phyloP scores from a whole-genome alignment of 2,797 vertebrate genomes.

The Sandelia bainsii region DNA sequence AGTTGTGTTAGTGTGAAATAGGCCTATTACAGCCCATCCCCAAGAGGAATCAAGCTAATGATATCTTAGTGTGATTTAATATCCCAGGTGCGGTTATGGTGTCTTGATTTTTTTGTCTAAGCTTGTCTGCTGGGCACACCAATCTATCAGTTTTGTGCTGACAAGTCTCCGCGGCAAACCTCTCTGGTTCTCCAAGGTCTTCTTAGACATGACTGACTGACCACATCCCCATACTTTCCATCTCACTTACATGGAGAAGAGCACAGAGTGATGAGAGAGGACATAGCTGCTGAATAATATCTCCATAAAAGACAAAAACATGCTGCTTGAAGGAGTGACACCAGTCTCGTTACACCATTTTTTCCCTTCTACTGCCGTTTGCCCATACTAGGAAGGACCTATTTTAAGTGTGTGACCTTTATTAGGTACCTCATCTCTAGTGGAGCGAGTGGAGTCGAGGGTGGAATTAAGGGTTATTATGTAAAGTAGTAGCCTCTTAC shows the following conservation, averaged over 20 bases:
- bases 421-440: conserved; percentile 45
- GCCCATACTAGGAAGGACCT: conserved; percentile 62
- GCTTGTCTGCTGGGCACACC: conserved; percentile 59
- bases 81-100: conserved; percentile 69
- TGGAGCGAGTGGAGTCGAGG: conserved; percentile 42
- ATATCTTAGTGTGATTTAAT: conserved; percentile 64
- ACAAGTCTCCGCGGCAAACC: conserved; percentile 60
- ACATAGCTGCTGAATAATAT: conserved; percentile 64
- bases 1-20: conserved; percentile 58
- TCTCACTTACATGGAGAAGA: conserved; percentile 74
- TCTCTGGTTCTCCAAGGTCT: conserved; percentile 78
- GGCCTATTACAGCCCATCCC: conserved; percentile 46
- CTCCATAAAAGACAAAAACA: conserved; percentile 77
- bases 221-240: conserved; percentile 75
- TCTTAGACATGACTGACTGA: conserved; percentile 83
- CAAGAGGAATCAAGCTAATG: conserved; percentile 62
- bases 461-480: conserved; percentile 27
- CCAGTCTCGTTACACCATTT: conserved; percentile 37
- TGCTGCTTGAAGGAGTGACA: conserved; percentile 50
- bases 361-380: conserved; percentile 24
- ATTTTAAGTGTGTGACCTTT: conserved; percentile 73
- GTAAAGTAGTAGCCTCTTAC: conserved; percentile 42
- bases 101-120: conserved; percentile 46
- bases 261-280: conserved; percentile 66
- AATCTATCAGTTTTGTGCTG: conserved; percentile 69